Base-by-base conservation (phyloP, 2,888 invertebrate genomes). In the Callosobruchus maculatus region DNA sequence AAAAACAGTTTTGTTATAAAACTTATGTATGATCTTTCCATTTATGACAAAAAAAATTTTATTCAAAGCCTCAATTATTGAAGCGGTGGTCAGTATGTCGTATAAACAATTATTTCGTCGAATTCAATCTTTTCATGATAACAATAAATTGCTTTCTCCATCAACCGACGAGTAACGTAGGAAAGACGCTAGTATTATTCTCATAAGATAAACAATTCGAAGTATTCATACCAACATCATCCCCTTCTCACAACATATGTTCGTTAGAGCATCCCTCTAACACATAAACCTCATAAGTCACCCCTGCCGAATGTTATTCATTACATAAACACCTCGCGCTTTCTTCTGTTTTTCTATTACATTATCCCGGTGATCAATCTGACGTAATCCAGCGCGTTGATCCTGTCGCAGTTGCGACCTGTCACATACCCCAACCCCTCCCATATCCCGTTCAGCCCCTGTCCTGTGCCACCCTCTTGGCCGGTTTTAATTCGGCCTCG, bases 321-420 rank as follows among this genome's bases (percentile, higher is more conserved):
- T 49, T 49, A 49, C 49, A 49, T 49, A 49, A 49, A 49, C 49
- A 49, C 49, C 49, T 49, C 49, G 49, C 49, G 20, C 70, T 67
- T 70, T 20, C 31, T 67, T 70, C n/a, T 71, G n/a, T 30, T n/a
- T 70, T 70, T 70, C 72, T 66, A 67, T 67, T 76, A 77, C 73
- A 75, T 77, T 75, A 77, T 77, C 77, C 77, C 73, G 72, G 76
- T 76, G 76, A 77, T 77, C 77, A 77, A 77, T 77, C 77, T 77
- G 74, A 69, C 72, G 73, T 77, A 77, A 77, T 77, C 77, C 77
- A 73, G 68, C 71, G 74, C 49, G 76, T 77, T 77, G 76, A 77
- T 77, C 77, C 77, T 49, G 49, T 75, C 74, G 68, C 77, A 77
- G 77, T 74, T 77, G 77, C 72, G 77, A 73, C 74, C 76, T 77